These are phyloP conservation scores for Andrena dorsata DNA, from an alignment of 2,888 invertebrate genomes.

Conservation along the genomic window DNA sequence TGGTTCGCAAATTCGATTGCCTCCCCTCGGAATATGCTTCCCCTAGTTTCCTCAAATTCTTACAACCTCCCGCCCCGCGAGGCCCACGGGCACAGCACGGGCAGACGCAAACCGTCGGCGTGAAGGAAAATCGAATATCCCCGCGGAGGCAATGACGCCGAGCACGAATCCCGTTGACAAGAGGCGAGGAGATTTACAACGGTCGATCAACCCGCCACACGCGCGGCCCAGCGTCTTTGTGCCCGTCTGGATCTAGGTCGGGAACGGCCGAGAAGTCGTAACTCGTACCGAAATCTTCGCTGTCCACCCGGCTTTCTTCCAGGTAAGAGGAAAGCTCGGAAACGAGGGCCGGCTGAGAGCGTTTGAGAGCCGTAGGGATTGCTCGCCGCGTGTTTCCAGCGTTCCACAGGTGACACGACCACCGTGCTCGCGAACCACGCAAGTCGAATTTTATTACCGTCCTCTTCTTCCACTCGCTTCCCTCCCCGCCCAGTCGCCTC, in stretches of 20 bases:
- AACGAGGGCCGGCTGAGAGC: conserved; percentile 3
- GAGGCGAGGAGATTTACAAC: conserved; percentile 29
- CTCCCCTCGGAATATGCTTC: no score
- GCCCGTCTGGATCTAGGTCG: conserved; percentile 42
- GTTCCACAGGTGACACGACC: conserved; percentile 74
- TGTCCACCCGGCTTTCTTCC: conserved; percentile 29
- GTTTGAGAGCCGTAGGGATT: conserved; percentile 24
- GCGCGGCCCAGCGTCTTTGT: conserved; percentile 33
- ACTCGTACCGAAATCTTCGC: conserved; percentile 41
- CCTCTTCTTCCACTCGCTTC: neutral
- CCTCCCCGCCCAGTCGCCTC: conserved; percentile 12
- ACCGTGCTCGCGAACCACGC: conserved; percentile 73
- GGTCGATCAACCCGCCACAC: conserved; percentile 46
- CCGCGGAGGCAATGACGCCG: neutral
- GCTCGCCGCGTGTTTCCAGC: conserved; percentile 12
- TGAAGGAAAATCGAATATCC: conserved; percentile 14
- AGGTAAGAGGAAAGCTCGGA: conserved; percentile 39
- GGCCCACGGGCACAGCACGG: neutral
- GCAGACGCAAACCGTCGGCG: neutral
- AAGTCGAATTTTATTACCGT: conserved; percentile 71
- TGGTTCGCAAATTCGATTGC: no score
- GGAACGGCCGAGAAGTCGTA: conserved; percentile 42
- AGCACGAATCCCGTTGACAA: conserved; percentile 31
- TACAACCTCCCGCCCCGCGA: neutral
- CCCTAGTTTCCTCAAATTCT: neutral